Percentiles rank a stretch among this genome's conserved stretches.
Evolutionary conservation across 2,888 invertebrate genomes (phyloP).

Genomic region (Sclerodermus sp.): DNA sequence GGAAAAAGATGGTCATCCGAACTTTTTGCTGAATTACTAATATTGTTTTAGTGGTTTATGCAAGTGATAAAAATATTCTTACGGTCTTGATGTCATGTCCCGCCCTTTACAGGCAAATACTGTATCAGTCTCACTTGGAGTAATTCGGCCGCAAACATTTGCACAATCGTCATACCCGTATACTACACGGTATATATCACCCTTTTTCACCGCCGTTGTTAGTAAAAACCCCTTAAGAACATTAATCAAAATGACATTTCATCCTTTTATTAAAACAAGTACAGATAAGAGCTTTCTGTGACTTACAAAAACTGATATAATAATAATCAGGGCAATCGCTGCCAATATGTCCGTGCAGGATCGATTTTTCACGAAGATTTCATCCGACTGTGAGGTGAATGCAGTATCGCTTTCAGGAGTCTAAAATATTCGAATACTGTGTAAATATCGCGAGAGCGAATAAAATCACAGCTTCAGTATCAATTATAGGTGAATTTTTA

Average conservation of each 20-base stretch:
- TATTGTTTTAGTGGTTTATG: no score
- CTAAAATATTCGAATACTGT: conserved; percentile 18
- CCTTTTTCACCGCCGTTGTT: conserved; percentile 48
- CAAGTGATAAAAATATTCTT: conserved; percentile 15
- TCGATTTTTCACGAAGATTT: conserved; percentile 41
- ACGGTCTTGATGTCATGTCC: conserved; percentile 50
- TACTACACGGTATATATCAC: conserved; percentile 63
- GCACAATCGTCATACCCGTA: conserved; percentile 69
- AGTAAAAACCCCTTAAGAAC: conserved; percentile 56
- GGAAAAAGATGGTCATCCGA: no score
- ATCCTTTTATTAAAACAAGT: no score
- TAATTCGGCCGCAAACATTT: conserved; percentile 65
- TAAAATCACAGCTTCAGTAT: no score
- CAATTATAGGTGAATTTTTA: no score
- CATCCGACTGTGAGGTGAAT: conserved; percentile 24
- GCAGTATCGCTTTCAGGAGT: conserved; percentile 26
- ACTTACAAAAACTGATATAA: conserved; percentile 45
- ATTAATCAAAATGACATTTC: no score
- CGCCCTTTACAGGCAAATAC: conserved; percentile 57
- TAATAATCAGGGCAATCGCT: conserved; percentile 32
- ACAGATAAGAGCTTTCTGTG: background rate
- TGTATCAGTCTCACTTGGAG: conserved; percentile 41
- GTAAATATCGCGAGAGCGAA: no score
- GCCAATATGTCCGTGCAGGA: conserved; percentile 45
- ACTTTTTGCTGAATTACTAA: background rate